Conservation (phyloP, 30 jellyfish, hydroid and myxozoan genomes). For the Cassiopea xamachana region DNA sequence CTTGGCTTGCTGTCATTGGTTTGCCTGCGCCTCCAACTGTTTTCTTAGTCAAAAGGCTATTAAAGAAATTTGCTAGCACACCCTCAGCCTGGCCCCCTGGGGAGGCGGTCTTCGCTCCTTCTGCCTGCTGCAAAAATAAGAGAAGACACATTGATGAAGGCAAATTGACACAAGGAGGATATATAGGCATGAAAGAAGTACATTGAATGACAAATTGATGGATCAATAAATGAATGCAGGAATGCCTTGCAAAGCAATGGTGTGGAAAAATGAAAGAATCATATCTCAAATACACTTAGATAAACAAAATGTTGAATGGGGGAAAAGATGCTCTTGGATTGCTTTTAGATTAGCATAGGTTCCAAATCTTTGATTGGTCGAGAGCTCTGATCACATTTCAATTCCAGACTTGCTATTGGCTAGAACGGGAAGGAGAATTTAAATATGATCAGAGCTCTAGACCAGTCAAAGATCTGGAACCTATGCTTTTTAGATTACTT, state of each 20-base stretch:
- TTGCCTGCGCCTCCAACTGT: slow-evolving; percentile 81
- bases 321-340: too few species aligned
- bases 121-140: slow-evolving; percentile 61
- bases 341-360: too few species aligned
- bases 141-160: background rate
- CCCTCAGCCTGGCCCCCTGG: slow-evolving; percentile 91
- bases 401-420: too few species aligned
- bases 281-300: background rate
- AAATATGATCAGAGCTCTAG: too few species aligned
- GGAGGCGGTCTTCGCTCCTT: slow-evolving; percentile 87
- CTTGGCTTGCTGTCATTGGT: slow-evolving; percentile 66
- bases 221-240: background rate
- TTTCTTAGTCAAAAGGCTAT: slow-evolving; percentile 92
- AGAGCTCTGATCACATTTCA: too few species aligned
- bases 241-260: too few species aligned
- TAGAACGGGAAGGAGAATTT: too few species aligned
- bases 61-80: slow-evolving; percentile 97
- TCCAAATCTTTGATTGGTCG: too few species aligned
- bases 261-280: background rate
- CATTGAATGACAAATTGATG: background rate
- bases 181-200: background rate
- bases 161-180: background rate
- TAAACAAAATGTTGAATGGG: background rate
- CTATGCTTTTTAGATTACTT: too few species aligned
- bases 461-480: too few species aligned